A percentile compares a stretch with the other conserved stretches of the same genome.
phyloP scores from a whole-genome alignment of 2,888 invertebrate species.

The Meteorus colon region DNA sequence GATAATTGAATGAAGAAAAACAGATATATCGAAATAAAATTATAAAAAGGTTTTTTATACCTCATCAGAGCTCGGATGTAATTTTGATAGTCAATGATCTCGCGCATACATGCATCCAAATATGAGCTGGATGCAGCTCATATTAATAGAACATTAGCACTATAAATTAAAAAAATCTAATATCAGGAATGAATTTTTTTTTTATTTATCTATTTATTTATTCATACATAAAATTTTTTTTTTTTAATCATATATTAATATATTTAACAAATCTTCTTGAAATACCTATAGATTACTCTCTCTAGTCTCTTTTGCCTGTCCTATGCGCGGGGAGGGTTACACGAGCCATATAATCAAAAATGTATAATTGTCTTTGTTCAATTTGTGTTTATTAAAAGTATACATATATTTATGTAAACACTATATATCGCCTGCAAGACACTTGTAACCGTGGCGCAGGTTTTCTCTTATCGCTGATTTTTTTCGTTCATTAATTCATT shows the following conservation, averaged over 20 bases:
- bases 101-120: slow-evolving; percentile 46
- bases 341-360: slow-evolving; percentile 60
- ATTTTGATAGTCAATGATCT: slow-evolving; percentile 47
- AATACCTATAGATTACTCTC: slow-evolving; percentile 46
- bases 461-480: slow-evolving; percentile 48
- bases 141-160: slow-evolving; percentile 8
- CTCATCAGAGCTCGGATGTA: too few species aligned
- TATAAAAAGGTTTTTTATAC: slow-evolving; percentile 29
- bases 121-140: slow-evolving; percentile 43
- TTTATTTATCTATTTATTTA: slow-evolving; percentile 12
- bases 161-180: slow-evolving; percentile 1
- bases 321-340: slow-evolving; percentile 71
- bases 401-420: not conserved
- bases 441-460: slow-evolving; percentile 57
- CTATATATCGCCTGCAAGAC: slow-evolving; percentile 45
- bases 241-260: slow-evolving; percentile 31
- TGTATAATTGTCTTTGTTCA: slow-evolving; percentile 25
- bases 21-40: slow-evolving; percentile 13
- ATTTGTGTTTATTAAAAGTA: slow-evolving; percentile 18
- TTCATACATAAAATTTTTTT: not conserved
- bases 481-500: not conserved
- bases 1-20: slow-evolving; percentile 30
- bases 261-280: slow-evolving; percentile 43
- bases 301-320: slow-evolving; percentile 59
- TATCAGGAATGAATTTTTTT: slow-evolving; percentile 37